A percentile compares a stretch with the other conserved stretches of the same genome.
These are phyloP conservation scores for Isotomurus palustris DNA, from an alignment of 2,888 invertebrate genomes.

Conservation along the genomic window DNA sequence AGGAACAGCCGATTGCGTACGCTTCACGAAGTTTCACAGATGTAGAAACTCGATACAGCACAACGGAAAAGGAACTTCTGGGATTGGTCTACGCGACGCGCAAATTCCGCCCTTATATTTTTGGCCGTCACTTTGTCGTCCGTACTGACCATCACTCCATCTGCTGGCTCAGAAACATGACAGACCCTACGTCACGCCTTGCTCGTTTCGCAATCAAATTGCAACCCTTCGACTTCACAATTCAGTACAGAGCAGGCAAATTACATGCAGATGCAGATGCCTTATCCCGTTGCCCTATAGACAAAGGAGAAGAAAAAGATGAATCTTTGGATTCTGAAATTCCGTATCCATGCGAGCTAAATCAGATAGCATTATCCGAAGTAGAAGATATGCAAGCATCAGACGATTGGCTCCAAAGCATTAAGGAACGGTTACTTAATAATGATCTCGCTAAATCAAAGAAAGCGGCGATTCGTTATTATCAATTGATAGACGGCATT, in stretches of 20 bases:
- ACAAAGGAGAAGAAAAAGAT: background rate
- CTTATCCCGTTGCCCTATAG: background rate
- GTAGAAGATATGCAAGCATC: background rate
- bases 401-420: background rate
- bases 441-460: no score
- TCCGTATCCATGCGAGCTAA: no score
- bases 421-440: no score
- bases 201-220: constrained; percentile 12
- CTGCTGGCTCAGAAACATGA: constrained; percentile 1
- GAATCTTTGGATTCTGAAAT: background rate
- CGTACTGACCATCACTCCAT: constrained; percentile 11
- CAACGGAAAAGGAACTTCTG: constrained; percentile 11
- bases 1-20: constrained; percentile 9
- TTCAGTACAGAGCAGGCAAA: constrained; percentile 10
- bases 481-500: background rate
- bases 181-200: constrained; percentile 8
- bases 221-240: constrained; percentile 11
- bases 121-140: constrained; percentile 2
- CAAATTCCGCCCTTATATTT: constrained; percentile 13
- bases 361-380: background rate
- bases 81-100: constrained; percentile 2
- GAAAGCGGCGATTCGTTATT: no score
- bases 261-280: constrained; percentile 11
- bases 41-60: background rate
- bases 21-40: background rate